Percentiles rank a stretch among this genome's conserved stretches.
phyloP scores from a whole-genome alignment of 2,888 invertebrate species.

The Pedicia rivosa region DNA sequence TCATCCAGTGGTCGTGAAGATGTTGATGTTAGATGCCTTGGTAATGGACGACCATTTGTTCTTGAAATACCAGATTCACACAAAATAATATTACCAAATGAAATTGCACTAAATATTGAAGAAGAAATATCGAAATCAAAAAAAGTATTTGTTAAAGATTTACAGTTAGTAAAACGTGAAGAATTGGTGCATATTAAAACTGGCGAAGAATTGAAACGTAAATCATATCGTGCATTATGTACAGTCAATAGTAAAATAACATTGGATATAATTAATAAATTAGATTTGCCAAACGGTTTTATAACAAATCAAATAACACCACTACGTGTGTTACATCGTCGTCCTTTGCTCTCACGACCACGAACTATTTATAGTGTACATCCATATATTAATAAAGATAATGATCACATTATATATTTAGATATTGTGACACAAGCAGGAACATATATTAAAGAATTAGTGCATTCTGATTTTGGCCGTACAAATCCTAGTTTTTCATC shows the following conservation, averaged over 20 bases:
- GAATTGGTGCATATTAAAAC: constrained; percentile 55
- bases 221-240: constrained; percentile 75
- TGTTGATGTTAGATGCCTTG: constrained; percentile 89
- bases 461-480: constrained; percentile 88
- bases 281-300: constrained; percentile 32
- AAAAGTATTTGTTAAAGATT: constrained; percentile 40
- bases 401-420: constrained; percentile 41
- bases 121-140: constrained; percentile 34
- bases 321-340: constrained; percentile 72
- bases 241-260: constrained; percentile 31
- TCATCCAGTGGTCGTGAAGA: constrained; percentile 91
- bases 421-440: constrained; percentile 73
- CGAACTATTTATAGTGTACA: constrained; percentile 47
- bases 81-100: constrained; percentile 33
- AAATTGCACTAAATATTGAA: constrained; percentile 39
- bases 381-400: constrained; percentile 8
- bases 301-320: constrained; percentile 72
- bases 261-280: constrained; percentile 34
- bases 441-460: constrained; percentile 95
- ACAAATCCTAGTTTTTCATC: constrained; percentile 61
- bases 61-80: constrained; percentile 64
- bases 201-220: constrained; percentile 78
- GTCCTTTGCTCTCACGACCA: constrained; percentile 54
- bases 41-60: constrained; percentile 84
- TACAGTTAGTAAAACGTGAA: constrained; percentile 51